Evolutionary conservation across 2,113 vertebrate genomes (phyloP), one percentile per base, ranked within the genome.

Genomic region (Melanerpes formicivorus): DNA sequence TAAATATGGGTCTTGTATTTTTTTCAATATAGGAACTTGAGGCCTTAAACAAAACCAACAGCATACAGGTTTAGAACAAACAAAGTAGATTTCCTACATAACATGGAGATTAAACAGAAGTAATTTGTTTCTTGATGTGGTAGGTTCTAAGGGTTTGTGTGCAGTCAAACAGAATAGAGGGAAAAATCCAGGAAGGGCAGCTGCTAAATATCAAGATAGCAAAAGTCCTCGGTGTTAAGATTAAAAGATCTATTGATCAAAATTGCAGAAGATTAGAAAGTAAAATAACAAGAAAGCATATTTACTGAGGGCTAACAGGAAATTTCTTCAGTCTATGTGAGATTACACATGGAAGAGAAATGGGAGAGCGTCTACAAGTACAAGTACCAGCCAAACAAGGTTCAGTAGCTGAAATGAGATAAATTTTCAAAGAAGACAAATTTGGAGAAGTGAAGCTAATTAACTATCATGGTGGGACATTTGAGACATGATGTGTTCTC

Each of bases 1-100:
- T 56, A 32, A 62, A 44, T 58, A 62, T 1, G 1, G 9, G 3
- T 76, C 5, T 1, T 22, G 2, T 30, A 1, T 23, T 26, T 26
- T 69, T 81, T 82, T 60, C 3, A 13, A 2, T 3, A 1, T 44
- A 25, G 54, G 37, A 81, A 25, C 16, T 14, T 63, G 37, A 67
- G 44, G 18, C 26, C 6, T 56, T 63, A 22, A 59, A 16, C 40
- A 14, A 37, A 88, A 37, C 14, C n/a, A 46, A 26, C 40, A 71
- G 42, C 6, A 10, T 29, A 30, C 10, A 29, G 5, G 3, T 70
- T 85, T 80, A 77, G 55, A 73, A 59, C 10, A 52, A 65, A 60
- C 12, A 29, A 62, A 54, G 32, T 18, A 44, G 8, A 12, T n/a
- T 65, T 87, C 48, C 34, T 14, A 14, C 14, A 2, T 62, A 48